A percentile compares a stretch with the other conserved stretches of the same genome.
These are phyloP conservation scores for human (Homo sapiens) DNA, from an alignment of 2,113 vertebrate species.

Conservation along the genomic window GRCh38 chr18:50594501-50595000, in stretches of 20 bases:
- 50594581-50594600: neutral
- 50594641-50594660: neutral
- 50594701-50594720: neutral
- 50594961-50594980: neutral
- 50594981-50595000: neutral
- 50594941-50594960: neutral
- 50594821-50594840: neutral
- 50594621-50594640: slow-evolving; percentile 11
- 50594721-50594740: neutral
- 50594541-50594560: slow-evolving; percentile 31
- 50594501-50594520: slow-evolving; percentile 39
- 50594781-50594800: neutral
- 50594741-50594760: slow-evolving; percentile 26
- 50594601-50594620: neutral
- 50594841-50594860: slow-evolving; percentile 9
- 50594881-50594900: neutral
- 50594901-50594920: slow-evolving; percentile 20
- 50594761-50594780: neutral
- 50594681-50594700: neutral
- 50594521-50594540: neutral
- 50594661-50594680: neutral
- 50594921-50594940: neutral
- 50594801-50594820: slow-evolving; percentile 9
- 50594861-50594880: neutral
- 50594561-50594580: neutral